Conservation (phyloP, 2,888 invertebrate species). For the Troglohyphantes excavatus region DNA sequence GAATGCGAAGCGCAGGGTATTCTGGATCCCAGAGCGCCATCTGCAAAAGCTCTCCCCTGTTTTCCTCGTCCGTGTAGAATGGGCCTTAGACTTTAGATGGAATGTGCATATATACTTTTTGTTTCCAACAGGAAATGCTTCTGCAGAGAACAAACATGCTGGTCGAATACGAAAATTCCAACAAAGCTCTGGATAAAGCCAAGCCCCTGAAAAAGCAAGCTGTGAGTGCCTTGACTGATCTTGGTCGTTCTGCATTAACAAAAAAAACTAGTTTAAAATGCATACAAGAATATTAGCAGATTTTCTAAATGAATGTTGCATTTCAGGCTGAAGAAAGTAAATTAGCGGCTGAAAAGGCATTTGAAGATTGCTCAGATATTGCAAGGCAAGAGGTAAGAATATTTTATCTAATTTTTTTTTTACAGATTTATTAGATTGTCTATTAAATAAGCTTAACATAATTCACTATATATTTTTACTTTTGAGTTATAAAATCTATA, state of each 20-base stretch:
- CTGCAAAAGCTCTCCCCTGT: too few relatives aligned
- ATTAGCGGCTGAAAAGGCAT: conserved; percentile 82
- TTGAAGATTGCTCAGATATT: conserved; percentile 83
- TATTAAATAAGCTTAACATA: too few relatives aligned
- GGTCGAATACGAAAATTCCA: conserved; percentile 83
- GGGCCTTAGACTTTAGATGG: too few relatives aligned
- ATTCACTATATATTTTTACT: too few relatives aligned
- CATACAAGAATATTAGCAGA: neutral
- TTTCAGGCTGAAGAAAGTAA: conserved; percentile 83
- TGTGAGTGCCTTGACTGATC: conserved; percentile 81
- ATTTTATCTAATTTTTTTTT: neutral
- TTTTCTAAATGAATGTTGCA: neutral
- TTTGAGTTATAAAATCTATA: too few relatives aligned
- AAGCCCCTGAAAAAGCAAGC: conserved; percentile 82
- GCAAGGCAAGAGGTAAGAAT: conserved; percentile 83
- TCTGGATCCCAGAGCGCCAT: too few relatives aligned
- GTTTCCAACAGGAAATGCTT: conserved; percentile 82
- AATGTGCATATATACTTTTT: too few relatives aligned
- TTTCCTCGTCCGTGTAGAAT: too few relatives aligned
- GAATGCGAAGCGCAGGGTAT: too few relatives aligned
- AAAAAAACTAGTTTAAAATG: neutral
- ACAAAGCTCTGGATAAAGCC: conserved; percentile 83
- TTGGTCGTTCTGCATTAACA: neutral
- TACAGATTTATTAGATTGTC: too few relatives aligned
- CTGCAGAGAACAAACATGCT: conserved; percentile 82